Evolutionary conservation across 2,888 invertebrate genomes (phyloP), one percentile per base, ranked within the genome.

Genomic region (Phlogophora meticulosa): DNA sequence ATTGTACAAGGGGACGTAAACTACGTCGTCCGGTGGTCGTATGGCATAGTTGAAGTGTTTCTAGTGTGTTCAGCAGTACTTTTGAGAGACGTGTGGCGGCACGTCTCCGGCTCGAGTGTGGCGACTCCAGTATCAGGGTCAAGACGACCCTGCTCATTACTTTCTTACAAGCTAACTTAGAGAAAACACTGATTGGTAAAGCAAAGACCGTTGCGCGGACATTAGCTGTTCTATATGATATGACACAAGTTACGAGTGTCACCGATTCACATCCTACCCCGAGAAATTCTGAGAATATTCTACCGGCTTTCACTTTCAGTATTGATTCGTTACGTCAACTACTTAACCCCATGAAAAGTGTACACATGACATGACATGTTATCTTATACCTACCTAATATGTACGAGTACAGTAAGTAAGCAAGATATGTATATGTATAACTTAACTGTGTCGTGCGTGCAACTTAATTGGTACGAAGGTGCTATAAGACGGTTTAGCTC

Each of bases 241-340:
- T n/a, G n/a, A n/a, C n/a, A n/a, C n/a, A n/a, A n/a, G n/a, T n/a
- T n/a, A n/a, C n/a, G n/a, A n/a, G n/a, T n/a, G n/a, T n/a, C n/a
- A n/a, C n/a, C n/a, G n/a, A n/a, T n/a, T n/a, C n/a, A n/a, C n/a
- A n/a, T n/a, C n/a, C n/a, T n/a, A 22, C 5, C 24, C 11, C 15
- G n/a, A 28, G 17, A 46, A 46, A 34, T 38, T 63, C 53, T 40
- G 9, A 34, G 38, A 24, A 24, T 15, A 55, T 28, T 20, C 11
- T 42, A 20, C 15, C 32, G 22, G 17, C 32, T 40, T 24, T 40
- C n/a, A 17, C 34, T 34, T n/a, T 40, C n/a, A 49, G 40, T 63
- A 66, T 53, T 34, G 46, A 53, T 55, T 63, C n/a, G 11, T 9
- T 11, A 36, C 24, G 49, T 38, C 43, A 49, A 49, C 5, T 43